phyloP scores from a whole-genome alignment of 2,797 vertebrate species.

The Naso thynnoides region DNA sequence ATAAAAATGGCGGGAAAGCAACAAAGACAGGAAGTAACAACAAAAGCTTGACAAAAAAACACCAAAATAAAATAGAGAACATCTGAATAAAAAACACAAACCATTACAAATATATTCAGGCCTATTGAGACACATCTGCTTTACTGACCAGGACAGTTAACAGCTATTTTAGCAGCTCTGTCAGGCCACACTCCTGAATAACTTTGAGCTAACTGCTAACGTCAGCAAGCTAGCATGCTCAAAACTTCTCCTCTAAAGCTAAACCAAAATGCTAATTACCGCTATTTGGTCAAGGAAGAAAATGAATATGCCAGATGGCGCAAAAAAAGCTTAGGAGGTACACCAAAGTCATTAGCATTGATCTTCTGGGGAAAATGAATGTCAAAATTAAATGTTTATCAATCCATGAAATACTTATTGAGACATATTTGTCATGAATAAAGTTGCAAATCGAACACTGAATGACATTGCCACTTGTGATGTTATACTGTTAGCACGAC shows the following conservation, averaged over 20 bases:
- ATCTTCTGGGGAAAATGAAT: not conserved
- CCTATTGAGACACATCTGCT: not conserved
- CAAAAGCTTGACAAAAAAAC: no score
- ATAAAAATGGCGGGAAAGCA: no score
- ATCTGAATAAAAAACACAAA: no score
- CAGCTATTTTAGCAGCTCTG: not conserved
- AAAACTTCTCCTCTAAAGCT: no score
- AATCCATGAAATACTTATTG: not conserved
- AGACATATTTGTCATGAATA: not conserved
- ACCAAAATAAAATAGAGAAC: no score
- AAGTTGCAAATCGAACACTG: not conserved
- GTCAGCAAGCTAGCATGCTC: not conserved
- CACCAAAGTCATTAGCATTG: not conserved
- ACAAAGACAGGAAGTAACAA: no score
- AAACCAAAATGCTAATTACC: no score
- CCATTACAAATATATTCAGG: no score
- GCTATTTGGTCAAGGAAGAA: no score
- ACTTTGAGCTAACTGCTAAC: not conserved
- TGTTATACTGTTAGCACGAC: not conserved
- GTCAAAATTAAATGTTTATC: not conserved
- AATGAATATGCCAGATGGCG: no score
- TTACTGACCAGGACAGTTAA: not conserved
- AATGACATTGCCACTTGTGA: no score
- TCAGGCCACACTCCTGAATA: not conserved
- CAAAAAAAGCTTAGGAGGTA: not conserved